Evolutionary conservation across 1,140 invertebrate genomes (phyloP).

Genomic region (Micrasema longulum): DNA sequence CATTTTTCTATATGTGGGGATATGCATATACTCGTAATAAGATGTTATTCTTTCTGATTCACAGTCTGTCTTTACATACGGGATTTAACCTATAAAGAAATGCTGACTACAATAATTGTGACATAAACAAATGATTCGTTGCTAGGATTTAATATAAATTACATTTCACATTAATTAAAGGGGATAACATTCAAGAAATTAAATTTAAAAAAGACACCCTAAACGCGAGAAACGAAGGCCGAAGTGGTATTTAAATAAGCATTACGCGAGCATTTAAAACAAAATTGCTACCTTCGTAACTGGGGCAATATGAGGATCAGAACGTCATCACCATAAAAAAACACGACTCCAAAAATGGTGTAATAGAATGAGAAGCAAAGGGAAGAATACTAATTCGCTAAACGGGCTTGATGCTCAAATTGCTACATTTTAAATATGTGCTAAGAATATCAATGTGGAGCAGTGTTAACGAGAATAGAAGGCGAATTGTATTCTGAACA

Average conservation of each 20-base stretch:
- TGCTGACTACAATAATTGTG: too few relatives aligned
- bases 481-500: neutral
- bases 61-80: too few relatives aligned
- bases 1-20: too few relatives aligned
- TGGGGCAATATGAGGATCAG: constrained; percentile 8
- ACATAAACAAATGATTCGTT: too few relatives aligned
- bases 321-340: constrained; percentile 34
- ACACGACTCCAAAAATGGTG: constrained; percentile 32
- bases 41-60: too few relatives aligned
- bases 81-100: too few relatives aligned
- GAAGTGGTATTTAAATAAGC: constrained; percentile 16
- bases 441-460: constrained; percentile 16
- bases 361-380: constrained; percentile 25
- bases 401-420: constrained; percentile 25
- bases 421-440: constrained; percentile 30
- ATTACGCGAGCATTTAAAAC: constrained; percentile 9
- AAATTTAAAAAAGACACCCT: constrained; percentile 7
- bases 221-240: constrained; percentile 9
- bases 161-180: too few relatives aligned
- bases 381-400: constrained; percentile 34
- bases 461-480: neutral
- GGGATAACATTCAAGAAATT: too few relatives aligned
- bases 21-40: too few relatives aligned
- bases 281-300: constrained; percentile 18
- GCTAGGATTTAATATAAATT: too few relatives aligned